Conservation (phyloP, 2,113 vertebrate species). For the Atlantisia rogersi region DNA sequence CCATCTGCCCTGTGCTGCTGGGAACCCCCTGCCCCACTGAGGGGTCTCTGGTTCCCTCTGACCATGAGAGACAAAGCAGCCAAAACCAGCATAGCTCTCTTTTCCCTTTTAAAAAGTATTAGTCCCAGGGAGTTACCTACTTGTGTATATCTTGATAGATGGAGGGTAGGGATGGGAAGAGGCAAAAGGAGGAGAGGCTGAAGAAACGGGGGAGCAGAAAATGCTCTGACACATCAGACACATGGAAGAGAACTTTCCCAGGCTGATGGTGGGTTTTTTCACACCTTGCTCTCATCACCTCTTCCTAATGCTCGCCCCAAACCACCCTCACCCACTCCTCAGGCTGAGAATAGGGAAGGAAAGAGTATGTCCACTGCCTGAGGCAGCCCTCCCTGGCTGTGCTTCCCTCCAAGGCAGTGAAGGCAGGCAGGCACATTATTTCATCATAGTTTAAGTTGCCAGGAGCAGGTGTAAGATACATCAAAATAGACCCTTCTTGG, state of each 20-base stretch:
- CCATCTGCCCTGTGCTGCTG: not conserved
- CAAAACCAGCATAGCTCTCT: not conserved
- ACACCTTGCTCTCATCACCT: not conserved
- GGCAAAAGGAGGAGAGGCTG: not conserved
- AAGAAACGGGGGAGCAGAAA: not conserved
- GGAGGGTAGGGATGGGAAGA: not conserved
- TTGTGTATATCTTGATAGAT: not conserved
- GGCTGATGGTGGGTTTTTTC: not conserved
- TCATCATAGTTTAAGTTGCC: not conserved
- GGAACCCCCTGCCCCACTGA: not conserved
- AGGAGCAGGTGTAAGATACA: slow-evolving; percentile 20
- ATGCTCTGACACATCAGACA: not conserved
- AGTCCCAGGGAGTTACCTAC: not conserved
- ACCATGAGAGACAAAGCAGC: accelerated
- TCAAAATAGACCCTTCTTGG: not conserved
- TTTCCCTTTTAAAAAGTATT: not conserved
- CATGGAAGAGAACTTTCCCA: not conserved
- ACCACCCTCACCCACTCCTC: not conserved
- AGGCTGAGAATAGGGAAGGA: not conserved
- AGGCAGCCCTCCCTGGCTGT: not conserved
- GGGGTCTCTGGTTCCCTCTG: not conserved
- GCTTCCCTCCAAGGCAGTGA: not conserved
- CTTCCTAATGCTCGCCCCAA: not conserved
- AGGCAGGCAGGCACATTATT: not conserved
- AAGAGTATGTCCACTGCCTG: not conserved